Evolutionary conservation across 2,888 invertebrate species (phyloP).

Genomic region (Dynastes grantii): DNA sequence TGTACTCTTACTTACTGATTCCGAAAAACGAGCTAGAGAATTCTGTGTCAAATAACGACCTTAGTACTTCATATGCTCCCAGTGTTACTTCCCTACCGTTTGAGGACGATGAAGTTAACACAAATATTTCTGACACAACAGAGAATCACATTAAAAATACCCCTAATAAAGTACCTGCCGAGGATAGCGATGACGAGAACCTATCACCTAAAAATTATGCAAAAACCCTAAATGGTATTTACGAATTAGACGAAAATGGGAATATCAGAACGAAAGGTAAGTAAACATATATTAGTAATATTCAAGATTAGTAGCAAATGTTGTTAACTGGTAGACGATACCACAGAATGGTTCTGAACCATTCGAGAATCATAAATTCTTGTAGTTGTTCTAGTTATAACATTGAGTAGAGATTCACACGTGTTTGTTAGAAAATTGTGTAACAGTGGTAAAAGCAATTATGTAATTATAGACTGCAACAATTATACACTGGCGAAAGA

Average conservation of each 20-base stretch:
- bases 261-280: slow-evolving; percentile 49
- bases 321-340: too few relatives aligned
- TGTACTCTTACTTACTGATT: slow-evolving; percentile 49
- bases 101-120: slow-evolving; percentile 24
- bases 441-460: too few relatives aligned
- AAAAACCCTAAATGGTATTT: slow-evolving; percentile 48
- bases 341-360: too few relatives aligned
- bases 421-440: too few relatives aligned
- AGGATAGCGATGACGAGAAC: slow-evolving; percentile 25
- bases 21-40: slow-evolving; percentile 45
- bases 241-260: slow-evolving; percentile 50
- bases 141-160: background rate
- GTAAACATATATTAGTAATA: background rate
- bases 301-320: too few relatives aligned
- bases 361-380: too few relatives aligned
- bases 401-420: too few relatives aligned
- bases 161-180: background rate
- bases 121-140: background rate
- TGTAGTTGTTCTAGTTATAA: too few relatives aligned
- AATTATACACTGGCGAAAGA: too few relatives aligned
- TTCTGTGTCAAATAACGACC: slow-evolving; percentile 35
- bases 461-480: too few relatives aligned
- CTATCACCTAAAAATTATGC: slow-evolving; percentile 51
- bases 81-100: slow-evolving; percentile 47
- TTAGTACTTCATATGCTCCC: slow-evolving; percentile 46